These are phyloP conservation scores for Craseonycteris thonglongyai DNA, from an alignment of 2,113 vertebrate species.

Conservation along the genomic window DNA sequence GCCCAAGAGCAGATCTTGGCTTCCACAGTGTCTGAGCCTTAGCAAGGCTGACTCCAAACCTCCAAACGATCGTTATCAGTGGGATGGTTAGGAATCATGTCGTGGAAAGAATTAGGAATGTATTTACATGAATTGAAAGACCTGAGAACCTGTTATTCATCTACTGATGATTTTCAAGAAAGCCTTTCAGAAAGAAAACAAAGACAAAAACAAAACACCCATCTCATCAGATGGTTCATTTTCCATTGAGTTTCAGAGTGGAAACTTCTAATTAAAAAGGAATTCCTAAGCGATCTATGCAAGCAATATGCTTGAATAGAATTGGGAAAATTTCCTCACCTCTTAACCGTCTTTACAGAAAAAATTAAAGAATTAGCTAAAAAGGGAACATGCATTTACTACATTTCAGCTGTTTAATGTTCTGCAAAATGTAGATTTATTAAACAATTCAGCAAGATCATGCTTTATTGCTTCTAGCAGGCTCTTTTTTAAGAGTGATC, in stretches of 20 bases:
- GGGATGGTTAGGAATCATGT: background rate
- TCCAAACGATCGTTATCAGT: background rate
- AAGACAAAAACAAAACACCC: background rate
- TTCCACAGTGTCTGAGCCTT: background rate
- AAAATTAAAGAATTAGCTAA: slow-evolving; percentile 29
- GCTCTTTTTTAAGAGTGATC: background rate
- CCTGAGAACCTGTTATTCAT: background rate
- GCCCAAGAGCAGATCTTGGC: background rate
- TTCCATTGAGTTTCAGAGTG: background rate
- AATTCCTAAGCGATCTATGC: background rate
- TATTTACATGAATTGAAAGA: slow-evolving; percentile 4
- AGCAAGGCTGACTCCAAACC: background rate
- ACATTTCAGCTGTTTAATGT: slow-evolving; percentile 26
- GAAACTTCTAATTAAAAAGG: slow-evolving; percentile 10
- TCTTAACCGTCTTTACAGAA: slow-evolving; percentile 33
- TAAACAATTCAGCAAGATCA: background rate
- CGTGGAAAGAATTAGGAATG: background rate
- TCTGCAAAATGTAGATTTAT: slow-evolving; percentile 19
- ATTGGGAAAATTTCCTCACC: background rate
- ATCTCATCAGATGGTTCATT: background rate
- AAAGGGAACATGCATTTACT: background rate
- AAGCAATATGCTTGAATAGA: background rate
- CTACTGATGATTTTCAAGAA: background rate
- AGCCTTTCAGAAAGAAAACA: background rate
- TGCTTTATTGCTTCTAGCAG: background rate